Conservation (phyloP, 2,888 invertebrate species). For the Pristionchus japonicus region DNA sequence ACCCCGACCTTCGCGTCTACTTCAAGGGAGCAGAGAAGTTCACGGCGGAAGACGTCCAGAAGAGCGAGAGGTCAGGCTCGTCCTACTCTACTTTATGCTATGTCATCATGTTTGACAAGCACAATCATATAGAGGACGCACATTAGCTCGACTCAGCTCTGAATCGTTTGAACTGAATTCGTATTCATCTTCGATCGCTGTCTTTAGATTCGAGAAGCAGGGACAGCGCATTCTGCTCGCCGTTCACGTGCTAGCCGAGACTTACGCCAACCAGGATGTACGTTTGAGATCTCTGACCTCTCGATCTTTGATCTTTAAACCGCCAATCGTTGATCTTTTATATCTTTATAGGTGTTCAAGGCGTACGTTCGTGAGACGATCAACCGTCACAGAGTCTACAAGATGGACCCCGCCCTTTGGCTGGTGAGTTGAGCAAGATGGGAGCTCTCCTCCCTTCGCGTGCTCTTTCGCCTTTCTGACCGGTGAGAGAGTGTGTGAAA, state of each 20-base stretch:
- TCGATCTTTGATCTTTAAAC: constrained; percentile 56
- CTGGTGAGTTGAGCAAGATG: constrained; percentile 54
- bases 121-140: too few relatives aligned
- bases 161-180: too few relatives aligned
- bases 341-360: constrained; percentile 23
- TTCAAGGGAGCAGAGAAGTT: constrained; percentile 69
- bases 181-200: constrained; percentile 25
- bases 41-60: constrained; percentile 65
- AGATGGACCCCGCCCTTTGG: constrained; percentile 73
- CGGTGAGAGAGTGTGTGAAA: too few relatives aligned
- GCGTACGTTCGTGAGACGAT: constrained; percentile 70
- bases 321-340: neutral
- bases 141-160: too few relatives aligned
- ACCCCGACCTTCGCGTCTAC: constrained; percentile 66
- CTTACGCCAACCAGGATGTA: constrained; percentile 62
- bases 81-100: too few relatives aligned
- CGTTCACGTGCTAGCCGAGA: constrained; percentile 64
- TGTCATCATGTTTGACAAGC: too few relatives aligned
- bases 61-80: constrained; percentile 57
- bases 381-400: constrained; percentile 70
- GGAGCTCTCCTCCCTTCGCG: too few relatives aligned
- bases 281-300: too few relatives aligned
- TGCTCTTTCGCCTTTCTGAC: too few relatives aligned
- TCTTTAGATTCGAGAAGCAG: constrained; percentile 72
- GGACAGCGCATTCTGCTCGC: constrained; percentile 71